These are phyloP conservation scores for Salmo trutta DNA, from an alignment of 2,797 vertebrate genomes.

Conservation along the genomic window DNA sequence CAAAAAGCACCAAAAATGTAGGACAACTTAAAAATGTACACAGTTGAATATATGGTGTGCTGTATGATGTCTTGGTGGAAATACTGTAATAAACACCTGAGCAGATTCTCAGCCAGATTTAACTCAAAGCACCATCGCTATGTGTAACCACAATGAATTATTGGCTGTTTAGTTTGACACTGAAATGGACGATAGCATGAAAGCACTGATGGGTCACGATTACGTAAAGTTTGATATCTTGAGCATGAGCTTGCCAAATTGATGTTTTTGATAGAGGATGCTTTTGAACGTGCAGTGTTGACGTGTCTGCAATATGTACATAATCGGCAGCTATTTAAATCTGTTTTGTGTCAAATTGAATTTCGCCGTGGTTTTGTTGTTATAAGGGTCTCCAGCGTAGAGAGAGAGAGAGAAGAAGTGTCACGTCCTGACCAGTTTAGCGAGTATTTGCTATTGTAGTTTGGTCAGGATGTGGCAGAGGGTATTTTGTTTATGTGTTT, in stretches of 20 bases:
- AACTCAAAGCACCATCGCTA: background rate
- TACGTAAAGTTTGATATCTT: background rate
- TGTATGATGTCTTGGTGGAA: background rate
- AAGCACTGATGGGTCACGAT: background rate
- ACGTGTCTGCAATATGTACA: background rate
- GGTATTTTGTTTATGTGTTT: too few relatives aligned
- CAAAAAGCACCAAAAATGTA: background rate
- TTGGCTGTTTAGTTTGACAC: background rate
- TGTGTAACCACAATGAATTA: background rate
- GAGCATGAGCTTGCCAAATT: background rate
- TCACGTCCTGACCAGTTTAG: too few relatives aligned
- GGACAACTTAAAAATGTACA: background rate
- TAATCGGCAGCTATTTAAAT: slow-evolving; percentile 20
- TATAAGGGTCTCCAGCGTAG: slow-evolving; percentile 43
- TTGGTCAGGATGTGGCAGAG: too few relatives aligned
- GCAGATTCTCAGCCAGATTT: background rate
- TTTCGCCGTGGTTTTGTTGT: slow-evolving; percentile 20
- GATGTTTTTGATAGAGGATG: background rate
- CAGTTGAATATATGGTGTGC: background rate
- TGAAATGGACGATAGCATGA: background rate
- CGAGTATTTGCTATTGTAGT: too few relatives aligned
- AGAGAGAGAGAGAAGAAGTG: slow-evolving; percentile 58
- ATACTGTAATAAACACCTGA: background rate
- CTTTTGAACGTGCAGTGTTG: background rate
- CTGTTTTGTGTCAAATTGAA: background rate